These are phyloP conservation scores for Rallus crepitans DNA, from an alignment of 2,797 vertebrate genomes.

Conservation along the genomic window DNA sequence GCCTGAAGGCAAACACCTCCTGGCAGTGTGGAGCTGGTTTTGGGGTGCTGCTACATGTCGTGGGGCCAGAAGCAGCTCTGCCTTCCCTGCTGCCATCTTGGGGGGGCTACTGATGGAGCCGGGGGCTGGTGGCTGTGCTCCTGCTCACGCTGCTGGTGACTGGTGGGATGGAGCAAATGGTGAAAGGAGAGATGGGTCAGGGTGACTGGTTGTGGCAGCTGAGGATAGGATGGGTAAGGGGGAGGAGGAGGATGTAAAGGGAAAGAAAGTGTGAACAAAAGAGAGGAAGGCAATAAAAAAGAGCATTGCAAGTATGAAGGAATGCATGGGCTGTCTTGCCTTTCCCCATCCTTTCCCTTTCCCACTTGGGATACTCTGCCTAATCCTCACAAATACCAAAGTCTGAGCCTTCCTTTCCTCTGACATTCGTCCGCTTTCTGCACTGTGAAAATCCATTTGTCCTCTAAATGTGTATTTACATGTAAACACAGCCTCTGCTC, in stretches of 20 bases:
- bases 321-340: neutral
- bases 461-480: neutral
- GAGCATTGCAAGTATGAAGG: neutral
- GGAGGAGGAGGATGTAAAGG: neutral
- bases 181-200: neutral
- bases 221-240: neutral
- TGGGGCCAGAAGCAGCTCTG: neutral
- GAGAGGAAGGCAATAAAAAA: neutral
- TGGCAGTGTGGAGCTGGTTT: neutral
- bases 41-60: neutral
- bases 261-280: neutral
- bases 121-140: neutral
- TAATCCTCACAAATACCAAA: neutral
- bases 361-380: neutral
- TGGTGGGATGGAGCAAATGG: neutral
- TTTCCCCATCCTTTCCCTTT: neutral
- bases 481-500: neutral
- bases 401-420: neutral
- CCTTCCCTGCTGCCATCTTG: accelerated
- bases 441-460: slow-evolving; percentile 9
- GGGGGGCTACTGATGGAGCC: accelerated
- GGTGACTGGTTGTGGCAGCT: neutral
- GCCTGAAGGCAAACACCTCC: neutral
- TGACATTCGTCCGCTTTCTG: neutral
- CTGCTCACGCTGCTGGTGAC: neutral